phyloP scores from a whole-genome alignment of 2,888 invertebrate genomes.

The Malthinus seriepunctatus region DNA sequence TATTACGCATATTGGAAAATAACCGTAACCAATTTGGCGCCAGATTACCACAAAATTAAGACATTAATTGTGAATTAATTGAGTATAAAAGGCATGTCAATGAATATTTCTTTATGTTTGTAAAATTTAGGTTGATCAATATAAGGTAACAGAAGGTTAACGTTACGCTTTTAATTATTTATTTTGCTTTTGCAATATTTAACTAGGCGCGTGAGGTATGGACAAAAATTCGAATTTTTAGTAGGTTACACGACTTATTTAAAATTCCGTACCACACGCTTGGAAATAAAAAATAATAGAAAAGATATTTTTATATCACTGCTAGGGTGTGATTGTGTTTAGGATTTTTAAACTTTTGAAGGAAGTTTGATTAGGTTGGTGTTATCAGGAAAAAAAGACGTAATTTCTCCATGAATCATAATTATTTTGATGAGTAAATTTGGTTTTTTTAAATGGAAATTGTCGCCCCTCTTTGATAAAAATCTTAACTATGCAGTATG shows the following conservation, averaged over 20 bases:
- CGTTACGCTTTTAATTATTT: neutral
- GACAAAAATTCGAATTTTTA: neutral
- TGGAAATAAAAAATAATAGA: neutral
- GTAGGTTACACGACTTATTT: neutral
- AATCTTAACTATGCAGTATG: too few relatives aligned
- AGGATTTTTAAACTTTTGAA: neutral
- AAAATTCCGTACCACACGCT: slow-evolving; percentile 1
- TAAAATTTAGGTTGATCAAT: neutral
- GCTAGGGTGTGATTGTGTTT: neutral
- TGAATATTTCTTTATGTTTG: neutral
- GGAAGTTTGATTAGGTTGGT: neutral
- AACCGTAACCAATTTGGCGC: too few relatives aligned
- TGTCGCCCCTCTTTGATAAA: neutral
- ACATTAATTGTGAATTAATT: too few relatives aligned
- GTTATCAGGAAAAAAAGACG: neutral
- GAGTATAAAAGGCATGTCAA: too few relatives aligned
- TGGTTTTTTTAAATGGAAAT: neutral
- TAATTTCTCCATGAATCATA: neutral
- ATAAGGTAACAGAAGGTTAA: slow-evolving; percentile 3
- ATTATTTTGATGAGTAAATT: too few relatives aligned
- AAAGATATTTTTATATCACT: neutral
- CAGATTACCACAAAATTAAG: too few relatives aligned
- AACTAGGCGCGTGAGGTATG: neutral
- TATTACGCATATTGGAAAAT: too few relatives aligned
- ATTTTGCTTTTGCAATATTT: neutral